Conservation (phyloP, 2,888 invertebrate species). For the Meghimatium bilineatum region DNA sequence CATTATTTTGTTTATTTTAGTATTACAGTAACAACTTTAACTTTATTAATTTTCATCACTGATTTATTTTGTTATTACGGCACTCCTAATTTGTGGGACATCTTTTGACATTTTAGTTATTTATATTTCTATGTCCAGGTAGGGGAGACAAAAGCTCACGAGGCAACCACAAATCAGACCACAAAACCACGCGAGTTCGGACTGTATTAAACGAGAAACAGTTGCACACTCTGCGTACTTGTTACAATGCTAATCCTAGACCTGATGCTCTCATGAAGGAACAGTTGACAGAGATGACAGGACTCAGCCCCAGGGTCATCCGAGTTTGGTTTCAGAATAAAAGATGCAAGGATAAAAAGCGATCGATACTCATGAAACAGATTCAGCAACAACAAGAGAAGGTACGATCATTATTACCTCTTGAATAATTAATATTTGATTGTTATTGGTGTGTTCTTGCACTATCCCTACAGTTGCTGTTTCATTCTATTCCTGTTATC, state of each 20-base stretch:
- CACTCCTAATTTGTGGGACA: too few species aligned
- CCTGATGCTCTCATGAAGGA: constrained; percentile 99
- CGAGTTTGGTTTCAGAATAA: constrained; percentile 96
- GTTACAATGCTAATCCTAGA: constrained; percentile 97
- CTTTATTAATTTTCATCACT: too few species aligned
- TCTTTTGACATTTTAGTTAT: too few species aligned
- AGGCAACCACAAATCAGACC: constrained; percentile 67
- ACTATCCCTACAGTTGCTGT: background rate
- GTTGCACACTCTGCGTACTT: constrained; percentile 96
- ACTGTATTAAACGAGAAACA: constrained; percentile 99
- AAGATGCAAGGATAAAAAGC: constrained; percentile 79
- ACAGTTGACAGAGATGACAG: constrained; percentile 99
- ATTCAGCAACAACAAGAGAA: constrained; percentile 93
- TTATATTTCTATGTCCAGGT: constrained; percentile 55
- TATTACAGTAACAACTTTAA: too few species aligned
- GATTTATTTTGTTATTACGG: too few species aligned
- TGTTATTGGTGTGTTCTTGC: background rate
- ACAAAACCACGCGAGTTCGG: constrained; percentile 96
- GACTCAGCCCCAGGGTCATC: constrained; percentile 96
- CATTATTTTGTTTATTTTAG: too few species aligned
- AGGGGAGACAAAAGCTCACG: constrained; percentile 61
- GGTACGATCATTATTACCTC: constrained; percentile 57
- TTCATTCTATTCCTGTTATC: background rate
- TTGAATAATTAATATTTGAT: background rate
- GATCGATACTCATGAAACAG: constrained; percentile 96